These are phyloP conservation scores for Anastrepha obliqua DNA, from an alignment of 1,140 invertebrate genomes.

Conservation along the genomic window DNA sequence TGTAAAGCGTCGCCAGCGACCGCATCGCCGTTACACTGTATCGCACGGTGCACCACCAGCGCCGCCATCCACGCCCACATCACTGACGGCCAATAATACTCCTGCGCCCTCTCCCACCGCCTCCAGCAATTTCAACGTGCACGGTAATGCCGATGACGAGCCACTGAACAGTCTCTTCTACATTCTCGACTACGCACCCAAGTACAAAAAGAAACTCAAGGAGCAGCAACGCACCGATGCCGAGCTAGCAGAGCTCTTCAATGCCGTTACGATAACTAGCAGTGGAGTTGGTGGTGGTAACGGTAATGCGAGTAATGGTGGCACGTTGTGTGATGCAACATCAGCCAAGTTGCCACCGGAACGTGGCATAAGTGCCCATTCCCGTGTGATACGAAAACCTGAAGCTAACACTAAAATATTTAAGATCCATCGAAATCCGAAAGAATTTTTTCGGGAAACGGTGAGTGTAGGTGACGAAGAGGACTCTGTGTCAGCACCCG, in stretches of 20 bases:
- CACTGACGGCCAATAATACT: slow-evolving; percentile 59
- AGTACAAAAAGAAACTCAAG: slow-evolving; percentile 68
- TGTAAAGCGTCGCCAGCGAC: slow-evolving; percentile 55
- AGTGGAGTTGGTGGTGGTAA: slow-evolving; percentile 46
- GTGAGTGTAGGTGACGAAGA: slow-evolving; percentile 60
- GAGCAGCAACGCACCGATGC: slow-evolving; percentile 69
- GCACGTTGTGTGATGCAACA: slow-evolving; percentile 56
- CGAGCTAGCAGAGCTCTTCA: slow-evolving; percentile 70
- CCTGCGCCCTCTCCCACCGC: slow-evolving; percentile 51
- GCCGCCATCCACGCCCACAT: slow-evolving; percentile 71
- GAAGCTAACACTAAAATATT: slow-evolving; percentile 67
- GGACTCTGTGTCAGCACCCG: slow-evolving; percentile 71
- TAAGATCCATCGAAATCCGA: slow-evolving; percentile 70
- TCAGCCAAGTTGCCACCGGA: slow-evolving; percentile 62
- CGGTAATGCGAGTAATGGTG: slow-evolving; percentile 50
- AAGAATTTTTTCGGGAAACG: slow-evolving; percentile 68
- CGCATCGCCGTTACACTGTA: slow-evolving; percentile 72
- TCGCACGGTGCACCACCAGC: slow-evolving; percentile 68
- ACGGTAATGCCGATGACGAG: slow-evolving; percentile 61
- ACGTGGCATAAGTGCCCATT: slow-evolving; percentile 67
- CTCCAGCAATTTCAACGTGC: slow-evolving; percentile 47
- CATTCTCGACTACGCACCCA: slow-evolving; percentile 72
- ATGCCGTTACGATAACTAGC: slow-evolving; percentile 68
- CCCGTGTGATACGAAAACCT: slow-evolving; percentile 70
- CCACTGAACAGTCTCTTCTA: slow-evolving; percentile 66